phyloP scores from a whole-genome alignment of 64 coral and sea anemone genomes.

The Pocillopora damicornis region DNA sequence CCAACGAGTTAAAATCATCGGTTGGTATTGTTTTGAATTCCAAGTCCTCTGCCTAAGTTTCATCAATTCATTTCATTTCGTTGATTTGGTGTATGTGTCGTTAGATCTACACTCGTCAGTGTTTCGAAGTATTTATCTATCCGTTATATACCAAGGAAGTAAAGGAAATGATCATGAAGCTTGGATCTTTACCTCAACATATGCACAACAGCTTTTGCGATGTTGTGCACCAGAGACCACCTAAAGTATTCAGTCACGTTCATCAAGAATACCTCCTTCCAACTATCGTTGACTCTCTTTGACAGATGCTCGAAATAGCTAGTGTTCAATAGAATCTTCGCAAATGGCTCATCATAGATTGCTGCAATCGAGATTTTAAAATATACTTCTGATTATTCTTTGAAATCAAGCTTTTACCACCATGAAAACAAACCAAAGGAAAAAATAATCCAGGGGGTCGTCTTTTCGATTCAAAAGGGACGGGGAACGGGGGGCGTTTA shows the following conservation, averaged over 20 bases:
- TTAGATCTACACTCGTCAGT: too few relatives aligned
- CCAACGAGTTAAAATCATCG: too few relatives aligned
- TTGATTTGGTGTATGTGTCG: too few relatives aligned
- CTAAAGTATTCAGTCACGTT: constrained; percentile 33
- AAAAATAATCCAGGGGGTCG: too few relatives aligned
- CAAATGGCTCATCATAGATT: constrained; percentile 23
- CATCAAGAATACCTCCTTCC: constrained; percentile 18
- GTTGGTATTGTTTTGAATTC: too few relatives aligned
- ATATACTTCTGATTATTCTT: background rate
- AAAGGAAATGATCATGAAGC: background rate
- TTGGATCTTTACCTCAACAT: constrained; percentile 52
- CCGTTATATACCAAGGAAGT: background rate
- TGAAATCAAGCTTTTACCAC: too few relatives aligned
- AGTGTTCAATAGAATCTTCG: background rate
- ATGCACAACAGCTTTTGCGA: constrained; percentile 30
- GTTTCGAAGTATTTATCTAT: too few relatives aligned
- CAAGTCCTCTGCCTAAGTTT: too few relatives aligned
- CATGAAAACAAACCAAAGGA: too few relatives aligned
- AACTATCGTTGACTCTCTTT: constrained; percentile 14
- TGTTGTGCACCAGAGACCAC: constrained; percentile 33
- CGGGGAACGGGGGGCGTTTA: too few relatives aligned
- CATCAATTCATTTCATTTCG: too few relatives aligned
- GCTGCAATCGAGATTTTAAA: background rate
- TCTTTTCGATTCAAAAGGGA: too few relatives aligned
- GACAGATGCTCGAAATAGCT: constrained; percentile 15